These are phyloP conservation scores for Diabrotica virgifera DNA, from an alignment of 1,140 invertebrate genomes.

Conservation along the genomic window DNA sequence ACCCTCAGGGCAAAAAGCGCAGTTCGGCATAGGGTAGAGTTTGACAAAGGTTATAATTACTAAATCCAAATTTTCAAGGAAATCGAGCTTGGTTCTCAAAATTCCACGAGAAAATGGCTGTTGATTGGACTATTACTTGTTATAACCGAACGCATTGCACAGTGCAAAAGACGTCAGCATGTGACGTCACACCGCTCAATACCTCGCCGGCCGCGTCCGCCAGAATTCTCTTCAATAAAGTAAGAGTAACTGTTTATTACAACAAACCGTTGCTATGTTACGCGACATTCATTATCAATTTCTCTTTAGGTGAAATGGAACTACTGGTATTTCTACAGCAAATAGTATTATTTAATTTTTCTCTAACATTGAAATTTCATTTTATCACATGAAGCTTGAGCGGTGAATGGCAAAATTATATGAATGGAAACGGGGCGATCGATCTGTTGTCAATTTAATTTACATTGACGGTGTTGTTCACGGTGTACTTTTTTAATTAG, in stretches of 20 bases:
- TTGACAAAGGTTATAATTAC: too few relatives aligned
- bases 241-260: constrained; percentile 2
- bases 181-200: not conserved
- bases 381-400: not conserved
- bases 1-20: too few relatives aligned
- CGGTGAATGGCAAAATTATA: not conserved
- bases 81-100: too few relatives aligned
- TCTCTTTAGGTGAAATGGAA: not conserved
- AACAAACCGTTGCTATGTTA: not conserved
- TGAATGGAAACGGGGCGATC: not conserved
- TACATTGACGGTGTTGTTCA: too few relatives aligned
- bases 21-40: too few relatives aligned
- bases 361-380: not conserved
- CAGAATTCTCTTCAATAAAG: not conserved
- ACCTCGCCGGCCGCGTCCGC: not conserved
- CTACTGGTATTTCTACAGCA: not conserved
- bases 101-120: too few relatives aligned
- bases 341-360: not conserved
- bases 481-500: too few relatives aligned
- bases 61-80: too few relatives aligned
- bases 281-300: not conserved
- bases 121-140: too few relatives aligned
- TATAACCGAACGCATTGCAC: not conserved
- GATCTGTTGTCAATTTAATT: not conserved
- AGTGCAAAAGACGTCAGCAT: not conserved